Evolutionary conservation across 2,113 vertebrate genomes (phyloP), one percentile per base, ranked within the genome.

Genomic region (Rissa tridactyla): DNA sequence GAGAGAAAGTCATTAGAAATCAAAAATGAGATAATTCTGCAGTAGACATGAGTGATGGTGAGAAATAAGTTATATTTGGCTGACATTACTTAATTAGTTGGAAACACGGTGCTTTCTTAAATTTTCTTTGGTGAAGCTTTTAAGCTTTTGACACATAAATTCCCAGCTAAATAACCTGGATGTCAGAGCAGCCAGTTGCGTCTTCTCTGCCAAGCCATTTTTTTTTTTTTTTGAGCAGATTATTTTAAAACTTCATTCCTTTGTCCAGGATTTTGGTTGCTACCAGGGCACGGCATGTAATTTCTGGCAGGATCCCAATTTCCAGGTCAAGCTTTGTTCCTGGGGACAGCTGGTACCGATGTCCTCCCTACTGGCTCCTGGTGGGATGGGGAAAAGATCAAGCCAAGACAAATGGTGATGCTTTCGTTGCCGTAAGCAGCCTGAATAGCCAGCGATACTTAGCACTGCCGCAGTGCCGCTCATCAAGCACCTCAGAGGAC

Each of bases 11-110:
- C 93, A 94, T 97, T 97, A 97, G 93, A 97, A 97, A 96, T 88
- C 95, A 94, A 92, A 97, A 96, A 89, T 91, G 87, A 95, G 96
- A 96, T 96, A 97, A 94, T 97, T 96, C 86, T 92, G 69, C 90
- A 96, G 82, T 93, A 80, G 86, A 96, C 79, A 89, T 97, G 97
- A 98, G 77, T 94, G 95, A 97, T 97, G 90, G 91, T 76, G 83
- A 84, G 95, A 96, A 96, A 95, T 97, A 97, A 97, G 98, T 98
- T 94, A 93, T 88, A 95, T 96, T 92, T 97, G 96, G 92, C 77
- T 97, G 98, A 97, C 98, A 95, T 85, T 47, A 91, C 73, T 98
- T 98, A 98, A 98, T 98, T 98, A 98, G 97, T 77, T 98, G 96
- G 97, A 98, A 98, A 97, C 81, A 91, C 70, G 69, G 82, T 18